Conservation (phyloP, 2,888 invertebrate genomes). For the Choreutis nemorana region DNA sequence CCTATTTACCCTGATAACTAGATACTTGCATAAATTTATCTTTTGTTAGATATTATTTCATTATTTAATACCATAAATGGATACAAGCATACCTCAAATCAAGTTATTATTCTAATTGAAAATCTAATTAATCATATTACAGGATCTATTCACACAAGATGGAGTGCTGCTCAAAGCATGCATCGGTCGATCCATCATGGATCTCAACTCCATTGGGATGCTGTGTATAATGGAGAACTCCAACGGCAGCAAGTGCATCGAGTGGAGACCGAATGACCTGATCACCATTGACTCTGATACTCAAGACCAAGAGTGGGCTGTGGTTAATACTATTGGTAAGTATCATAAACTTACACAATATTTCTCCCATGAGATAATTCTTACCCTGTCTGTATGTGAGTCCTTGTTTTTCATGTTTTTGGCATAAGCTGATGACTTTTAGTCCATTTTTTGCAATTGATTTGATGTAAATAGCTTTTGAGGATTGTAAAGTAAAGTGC, state of each 20-base stretch:
- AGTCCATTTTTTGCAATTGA: slow-evolving; percentile 1
- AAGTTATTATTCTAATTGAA: too few species aligned
- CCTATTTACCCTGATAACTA: background rate
- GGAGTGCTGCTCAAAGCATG: slow-evolving; percentile 77
- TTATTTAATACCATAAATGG: too few species aligned
- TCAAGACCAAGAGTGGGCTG: slow-evolving; percentile 85
- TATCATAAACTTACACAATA: too few species aligned
- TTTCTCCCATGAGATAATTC: too few species aligned
- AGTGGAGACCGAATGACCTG: slow-evolving; percentile 85
- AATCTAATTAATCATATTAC: too few species aligned
- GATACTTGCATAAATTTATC: slow-evolving; percentile 1
- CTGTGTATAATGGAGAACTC: slow-evolving; percentile 73
- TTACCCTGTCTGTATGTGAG: too few species aligned
- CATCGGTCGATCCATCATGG: slow-evolving; percentile 67
- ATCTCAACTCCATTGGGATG: slow-evolving; percentile 72
- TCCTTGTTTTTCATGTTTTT: too few species aligned
- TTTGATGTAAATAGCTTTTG: too few species aligned
- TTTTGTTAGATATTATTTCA: too few species aligned
- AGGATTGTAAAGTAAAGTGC: too few species aligned
- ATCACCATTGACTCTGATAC: slow-evolving; percentile 78
- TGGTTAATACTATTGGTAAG: slow-evolving; percentile 76
- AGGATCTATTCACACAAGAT: slow-evolving; percentile 82
- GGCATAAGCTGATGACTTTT: too few species aligned
- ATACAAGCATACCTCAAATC: too few species aligned
- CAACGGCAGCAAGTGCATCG: slow-evolving; percentile 70